Evolutionary conservation across 2,797 vertebrate species (phyloP).

Genomic region (Notamacropus eugenii): DNA sequence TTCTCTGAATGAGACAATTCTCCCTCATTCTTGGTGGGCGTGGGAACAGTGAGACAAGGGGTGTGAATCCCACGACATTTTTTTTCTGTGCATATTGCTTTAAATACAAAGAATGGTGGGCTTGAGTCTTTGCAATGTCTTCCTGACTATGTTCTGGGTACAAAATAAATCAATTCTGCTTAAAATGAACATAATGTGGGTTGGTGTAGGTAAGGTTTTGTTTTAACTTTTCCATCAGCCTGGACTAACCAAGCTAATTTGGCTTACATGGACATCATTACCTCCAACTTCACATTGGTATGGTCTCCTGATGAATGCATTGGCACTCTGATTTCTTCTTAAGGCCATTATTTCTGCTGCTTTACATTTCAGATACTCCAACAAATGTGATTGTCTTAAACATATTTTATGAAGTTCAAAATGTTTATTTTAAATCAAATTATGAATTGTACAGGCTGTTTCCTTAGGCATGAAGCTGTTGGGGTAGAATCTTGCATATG

Average conservation of each 20-base stretch:
- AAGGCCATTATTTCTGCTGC: conserved; percentile 10
- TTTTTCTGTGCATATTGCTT: not conserved
- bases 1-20: not conserved
- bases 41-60: not conserved
- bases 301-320: conserved; percentile 1
- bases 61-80: not conserved
- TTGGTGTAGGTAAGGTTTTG: not conserved
- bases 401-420: conserved; percentile 15
- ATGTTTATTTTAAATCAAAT: not conserved
- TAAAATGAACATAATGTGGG: not conserved
- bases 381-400: conserved; percentile 28
- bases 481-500: conserved; percentile 34
- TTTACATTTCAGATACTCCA: conserved; percentile 11
- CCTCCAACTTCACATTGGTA: not conserved
- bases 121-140: not conserved
- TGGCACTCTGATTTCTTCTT: conserved; percentile 40
- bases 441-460: not conserved
- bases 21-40: not conserved
- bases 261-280: not conserved
- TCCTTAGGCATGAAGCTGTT: not conserved
- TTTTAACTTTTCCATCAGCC: not conserved
- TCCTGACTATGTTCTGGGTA: not conserved
- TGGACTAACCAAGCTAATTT: not conserved
- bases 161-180: not conserved
- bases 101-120: not conserved